Evolutionary conservation across 2,113 vertebrate species (phyloP), one percentile per base, ranked within the genome.

Genomic region (Pogona vitticeps): DNA sequence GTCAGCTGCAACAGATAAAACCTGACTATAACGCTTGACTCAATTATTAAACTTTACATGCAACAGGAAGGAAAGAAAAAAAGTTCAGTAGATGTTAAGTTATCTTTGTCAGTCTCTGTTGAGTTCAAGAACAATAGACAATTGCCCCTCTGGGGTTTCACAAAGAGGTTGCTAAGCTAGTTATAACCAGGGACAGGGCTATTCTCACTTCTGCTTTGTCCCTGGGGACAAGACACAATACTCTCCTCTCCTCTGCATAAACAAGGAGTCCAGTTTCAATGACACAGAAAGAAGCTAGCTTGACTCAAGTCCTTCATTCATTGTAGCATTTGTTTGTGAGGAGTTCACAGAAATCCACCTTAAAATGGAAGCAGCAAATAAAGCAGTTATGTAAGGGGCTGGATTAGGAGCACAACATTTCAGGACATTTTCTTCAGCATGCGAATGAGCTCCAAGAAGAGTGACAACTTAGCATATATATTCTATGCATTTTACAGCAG

Each of bases 141-240:
- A 71, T 42, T 61, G 70, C 93, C 95, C 89, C 88, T 21, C 46
- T 83, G 91, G 95, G 94, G 23, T 23, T 36, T 61, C 68, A 80
- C 76, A 84, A 88, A 88, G 90, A 87, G n/a, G 93, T 91, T 96
- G 93, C 94, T 95, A 95, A 95, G 94, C 86, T 85, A 42, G 20
- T 83, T 82, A 38, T 86, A 82, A 79, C 63, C 79, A 90, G 85
- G 89, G 88, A 90, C 88, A 31, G 33, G 89, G 86, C 82, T 61
- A 88, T 87, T 92, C 88, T 81, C 80, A 18, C 0, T 28, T 86
- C 80, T 83, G 86, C 76, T 79, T 18, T 46, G 86, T 81, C 94
- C 31, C 2, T 0, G 15, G 93, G 88, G 93, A 94, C 58, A 65
- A 0, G 9, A 89, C 67, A 88, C 77, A 88, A 85, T 68, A 67